A percentile compares a stretch with the other conserved stretches of the same genome.
Evolutionary conservation across 2,888 invertebrate species (phyloP).

Genomic region (Gymnosoma rotundatum): DNA sequence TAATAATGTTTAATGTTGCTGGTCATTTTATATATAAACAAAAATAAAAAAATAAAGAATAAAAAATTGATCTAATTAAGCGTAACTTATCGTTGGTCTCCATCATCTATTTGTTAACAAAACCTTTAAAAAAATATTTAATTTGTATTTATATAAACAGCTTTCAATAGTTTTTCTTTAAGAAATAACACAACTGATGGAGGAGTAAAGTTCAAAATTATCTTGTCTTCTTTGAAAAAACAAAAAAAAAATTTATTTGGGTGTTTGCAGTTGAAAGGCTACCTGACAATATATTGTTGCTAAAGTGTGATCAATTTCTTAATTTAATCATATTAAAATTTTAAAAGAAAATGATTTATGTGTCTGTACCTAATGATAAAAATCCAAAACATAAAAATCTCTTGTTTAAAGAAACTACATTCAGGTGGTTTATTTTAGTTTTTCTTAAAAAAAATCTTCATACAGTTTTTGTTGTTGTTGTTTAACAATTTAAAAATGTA

Average conservation of each 20-base stretch:
- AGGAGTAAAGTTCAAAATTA: conserved; percentile 16
- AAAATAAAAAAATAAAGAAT: background rate
- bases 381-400: too few species aligned
- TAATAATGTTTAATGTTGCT: background rate
- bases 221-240: conserved; percentile 18
- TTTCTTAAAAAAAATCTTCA: too few species aligned
- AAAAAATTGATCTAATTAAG: conserved; percentile 74
- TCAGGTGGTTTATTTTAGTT: too few species aligned
- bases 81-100: conserved; percentile 71
- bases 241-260: conserved; percentile 6
- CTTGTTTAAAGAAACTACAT: too few species aligned
- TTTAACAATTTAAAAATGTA: too few species aligned
- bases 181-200: background rate
- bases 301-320: conserved; percentile 61
- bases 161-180: background rate
- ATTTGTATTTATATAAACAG: background rate
- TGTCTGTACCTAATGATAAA: background rate
- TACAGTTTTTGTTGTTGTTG: too few species aligned
- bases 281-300: background rate
- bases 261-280: conserved; percentile 39
- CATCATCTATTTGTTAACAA: conserved; percentile 60
- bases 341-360: conserved; percentile 53
- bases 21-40: background rate
- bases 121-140: background rate
- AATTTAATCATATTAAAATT: conserved; percentile 54